Evolutionary conservation across 2,797 vertebrate genomes (phyloP).

Genomic region (Sitta carolinensis): DNA sequence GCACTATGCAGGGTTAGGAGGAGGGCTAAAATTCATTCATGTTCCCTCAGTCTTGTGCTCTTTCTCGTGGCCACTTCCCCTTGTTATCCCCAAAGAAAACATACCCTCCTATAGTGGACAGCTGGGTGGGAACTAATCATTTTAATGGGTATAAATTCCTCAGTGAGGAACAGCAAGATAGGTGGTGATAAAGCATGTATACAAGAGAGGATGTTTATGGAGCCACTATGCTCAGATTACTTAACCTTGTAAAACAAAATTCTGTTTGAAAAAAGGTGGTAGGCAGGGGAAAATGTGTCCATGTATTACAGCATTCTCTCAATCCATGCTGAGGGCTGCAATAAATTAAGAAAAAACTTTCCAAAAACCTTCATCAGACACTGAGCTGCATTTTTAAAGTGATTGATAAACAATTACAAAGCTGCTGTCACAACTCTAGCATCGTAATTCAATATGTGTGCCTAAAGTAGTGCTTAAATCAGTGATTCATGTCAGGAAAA

Average conservation of each 20-base stretch:
- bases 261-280: background rate
- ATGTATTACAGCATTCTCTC: background rate
- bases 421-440: background rate
- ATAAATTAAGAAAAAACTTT: slow-evolving; percentile 36
- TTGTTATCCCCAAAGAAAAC: background rate
- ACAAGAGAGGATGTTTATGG: background rate
- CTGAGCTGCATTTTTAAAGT: background rate
- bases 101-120: background rate
- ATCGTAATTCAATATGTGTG: slow-evolving; percentile 5
- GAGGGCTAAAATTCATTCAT: background rate
- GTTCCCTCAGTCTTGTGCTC: background rate
- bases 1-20: background rate
- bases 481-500: background rate
- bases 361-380: slow-evolving; percentile 30
- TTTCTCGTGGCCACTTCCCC: background rate
- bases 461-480: slow-evolving; percentile 19
- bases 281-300: background rate
- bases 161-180: background rate
- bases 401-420: slow-evolving; percentile 53
- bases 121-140: background rate
- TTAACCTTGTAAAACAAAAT: slow-evolving; percentile 19
- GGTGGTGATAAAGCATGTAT: background rate
- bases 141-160: background rate
- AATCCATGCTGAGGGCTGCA: background rate
- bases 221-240: background rate